Evolutionary conservation across 2,797 vertebrate genomes (phyloP).

Genomic region (Macropodus opercularis): DNA sequence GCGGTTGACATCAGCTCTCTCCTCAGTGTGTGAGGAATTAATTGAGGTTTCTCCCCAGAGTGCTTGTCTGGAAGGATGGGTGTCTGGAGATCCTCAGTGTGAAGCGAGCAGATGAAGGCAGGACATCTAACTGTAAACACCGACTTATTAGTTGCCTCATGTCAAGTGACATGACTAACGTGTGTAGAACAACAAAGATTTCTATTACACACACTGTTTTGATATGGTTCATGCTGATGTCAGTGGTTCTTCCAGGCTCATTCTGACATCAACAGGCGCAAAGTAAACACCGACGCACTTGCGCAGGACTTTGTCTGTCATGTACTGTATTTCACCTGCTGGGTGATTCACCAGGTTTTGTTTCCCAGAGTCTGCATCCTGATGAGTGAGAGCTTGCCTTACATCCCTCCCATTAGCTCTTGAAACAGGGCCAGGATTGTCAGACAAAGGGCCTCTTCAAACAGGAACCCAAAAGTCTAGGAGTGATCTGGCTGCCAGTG

Average conservation of each 20-base stretch:
- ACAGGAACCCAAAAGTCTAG: slow-evolving; percentile 45
- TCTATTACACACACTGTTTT: slow-evolving; percentile 38
- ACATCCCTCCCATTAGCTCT: slow-evolving; percentile 34
- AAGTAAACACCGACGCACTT: slow-evolving; percentile 32
- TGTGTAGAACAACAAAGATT: slow-evolving; percentile 18
- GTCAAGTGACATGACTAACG: slow-evolving; percentile 22
- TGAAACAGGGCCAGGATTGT: slow-evolving; percentile 54
- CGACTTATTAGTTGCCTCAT: slow-evolving; percentile 12
- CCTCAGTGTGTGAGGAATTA: no score
- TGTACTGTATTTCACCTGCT: slow-evolving; percentile 44
- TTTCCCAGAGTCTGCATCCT: slow-evolving; percentile 48
- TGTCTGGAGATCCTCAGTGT: no score
- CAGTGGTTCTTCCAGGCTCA: slow-evolving; percentile 30
- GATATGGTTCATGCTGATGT: slow-evolving; percentile 42
- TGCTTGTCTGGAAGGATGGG: no score
- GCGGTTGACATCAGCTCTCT: background rate
- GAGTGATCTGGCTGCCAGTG: slow-evolving; percentile 56
- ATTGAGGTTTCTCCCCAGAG: no score
- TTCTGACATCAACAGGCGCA: slow-evolving; percentile 31
- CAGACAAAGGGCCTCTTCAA: slow-evolving; percentile 68
- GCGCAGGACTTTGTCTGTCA: slow-evolving; percentile 19
- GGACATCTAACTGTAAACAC: no score
- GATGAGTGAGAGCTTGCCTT: slow-evolving; percentile 65
- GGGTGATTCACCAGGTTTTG: slow-evolving; percentile 53
- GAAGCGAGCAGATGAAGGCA: no score